These are phyloP conservation scores for Notothenia coriiceps DNA, from an alignment of 2,113 vertebrate species.

Conservation along the genomic window DNA sequence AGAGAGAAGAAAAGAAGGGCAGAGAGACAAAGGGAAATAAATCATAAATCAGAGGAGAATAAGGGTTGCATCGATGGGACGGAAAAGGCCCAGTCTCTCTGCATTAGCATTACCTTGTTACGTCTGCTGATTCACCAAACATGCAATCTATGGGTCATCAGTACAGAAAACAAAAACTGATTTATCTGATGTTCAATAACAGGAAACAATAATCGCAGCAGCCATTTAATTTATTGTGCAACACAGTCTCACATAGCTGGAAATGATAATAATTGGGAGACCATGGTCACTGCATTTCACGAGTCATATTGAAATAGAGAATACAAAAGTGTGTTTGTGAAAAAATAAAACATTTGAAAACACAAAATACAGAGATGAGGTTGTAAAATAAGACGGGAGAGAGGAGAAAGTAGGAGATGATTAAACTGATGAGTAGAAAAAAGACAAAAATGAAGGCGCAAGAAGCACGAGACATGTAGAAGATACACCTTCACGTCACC, in stretches of 20 bases:
- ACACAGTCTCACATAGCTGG: too few relatives aligned
- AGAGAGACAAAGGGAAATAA: constrained; percentile 11
- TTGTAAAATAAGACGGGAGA: neutral
- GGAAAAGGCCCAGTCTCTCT: neutral
- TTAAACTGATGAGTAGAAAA: neutral
- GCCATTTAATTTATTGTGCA: too few relatives aligned
- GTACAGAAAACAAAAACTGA: neutral
- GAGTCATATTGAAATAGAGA: neutral
- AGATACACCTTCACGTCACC: constrained; percentile 28
- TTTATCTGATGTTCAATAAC: neutral
- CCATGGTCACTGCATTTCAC: neutral
- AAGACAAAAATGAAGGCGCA: neutral
- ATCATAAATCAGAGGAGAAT: constrained; percentile 7
- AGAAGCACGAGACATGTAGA: neutral
- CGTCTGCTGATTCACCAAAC: neutral
- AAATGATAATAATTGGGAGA: too few relatives aligned
- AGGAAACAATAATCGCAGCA: too few relatives aligned
- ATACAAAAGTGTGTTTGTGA: neutral
- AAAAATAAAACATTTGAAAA: neutral
- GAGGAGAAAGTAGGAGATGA: neutral
- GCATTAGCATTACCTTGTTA: neutral
- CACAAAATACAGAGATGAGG: neutral
- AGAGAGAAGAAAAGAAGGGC: constrained; percentile 17
- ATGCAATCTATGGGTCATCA: too few relatives aligned
- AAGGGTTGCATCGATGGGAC: neutral